Percentiles rank a stretch among this genome's conserved stretches.
These are phyloP conservation scores for Salvelinus sp. DNA, from an alignment of 2,113 vertebrate species.

Conservation along the genomic window DNA sequence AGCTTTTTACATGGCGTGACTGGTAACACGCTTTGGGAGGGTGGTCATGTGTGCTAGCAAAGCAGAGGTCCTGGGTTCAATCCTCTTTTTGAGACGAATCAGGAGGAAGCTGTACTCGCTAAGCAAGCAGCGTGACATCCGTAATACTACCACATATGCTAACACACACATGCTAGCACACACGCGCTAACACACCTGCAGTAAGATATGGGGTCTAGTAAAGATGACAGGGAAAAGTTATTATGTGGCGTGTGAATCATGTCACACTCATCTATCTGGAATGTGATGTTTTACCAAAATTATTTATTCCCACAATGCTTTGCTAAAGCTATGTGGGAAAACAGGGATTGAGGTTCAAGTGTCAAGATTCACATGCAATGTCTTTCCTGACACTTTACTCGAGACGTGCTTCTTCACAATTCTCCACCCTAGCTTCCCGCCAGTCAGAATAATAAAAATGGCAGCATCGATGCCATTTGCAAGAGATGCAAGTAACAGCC, in stretches of 20 bases:
- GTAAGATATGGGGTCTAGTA: slow-evolving; percentile 46
- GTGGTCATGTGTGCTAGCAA: too few species aligned
- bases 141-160: too few species aligned
- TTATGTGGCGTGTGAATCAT: slow-evolving; percentile 41
- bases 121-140: too few species aligned
- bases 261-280: slow-evolving; percentile 33
- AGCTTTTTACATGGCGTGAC: too few species aligned
- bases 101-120: too few species aligned
- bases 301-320: slow-evolving; percentile 9
- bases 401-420: neutral
- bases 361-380: neutral
- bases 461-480: slow-evolving; percentile 44
- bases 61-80: too few species aligned
- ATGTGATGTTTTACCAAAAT: slow-evolving; percentile 14
- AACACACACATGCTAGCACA: too few species aligned
- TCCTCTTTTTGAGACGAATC: too few species aligned
- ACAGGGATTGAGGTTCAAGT: neutral
- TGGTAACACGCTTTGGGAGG: too few species aligned
- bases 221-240: slow-evolving; percentile 34
- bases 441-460: slow-evolving; percentile 52
- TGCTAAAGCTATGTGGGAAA: neutral
- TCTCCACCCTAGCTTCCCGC: slow-evolving; percentile 8
- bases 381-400: neutral
- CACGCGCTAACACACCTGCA: neutral
- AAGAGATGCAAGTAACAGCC: slow-evolving; percentile 50